Conservation (phyloP, 2,797 vertebrate species). For the Tenualosa thibaudeaui region DNA sequence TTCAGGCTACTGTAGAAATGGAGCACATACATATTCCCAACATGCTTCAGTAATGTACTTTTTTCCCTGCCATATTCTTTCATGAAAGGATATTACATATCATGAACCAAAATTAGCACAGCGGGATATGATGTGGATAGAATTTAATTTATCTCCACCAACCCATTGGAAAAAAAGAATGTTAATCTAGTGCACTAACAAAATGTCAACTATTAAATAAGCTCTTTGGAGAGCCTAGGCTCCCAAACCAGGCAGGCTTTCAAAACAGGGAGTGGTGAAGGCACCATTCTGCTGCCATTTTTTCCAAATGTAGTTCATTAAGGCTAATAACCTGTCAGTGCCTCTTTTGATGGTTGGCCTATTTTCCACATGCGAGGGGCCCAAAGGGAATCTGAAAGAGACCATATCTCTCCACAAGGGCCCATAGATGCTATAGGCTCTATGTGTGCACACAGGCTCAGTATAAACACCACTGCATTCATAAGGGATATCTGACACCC, state of each 20-base stretch:
- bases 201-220: slow-evolving; percentile 15
- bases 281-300: not conserved
- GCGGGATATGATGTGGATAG: not conserved
- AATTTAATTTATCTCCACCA: slow-evolving; percentile 4
- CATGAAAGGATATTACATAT: slow-evolving; percentile 19
- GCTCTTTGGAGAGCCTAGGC: not conserved
- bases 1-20: not conserved
- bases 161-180: not conserved
- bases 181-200: not conserved
- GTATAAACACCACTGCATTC: not conserved
- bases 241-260: not conserved
- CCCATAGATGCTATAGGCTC: not conserved
- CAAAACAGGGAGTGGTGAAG: not conserved
- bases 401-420: not conserved
- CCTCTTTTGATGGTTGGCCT: slow-evolving; percentile 19
- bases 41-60: not conserved
- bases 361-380: not conserved
- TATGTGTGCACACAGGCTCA: not conserved
- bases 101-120: slow-evolving; percentile 19
- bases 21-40: not conserved
- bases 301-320: slow-evolving; percentile 20
- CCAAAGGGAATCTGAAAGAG: not conserved
- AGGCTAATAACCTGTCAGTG: slow-evolving; percentile 4
- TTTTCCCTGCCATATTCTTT: not conserved
- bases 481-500: not conserved